Evolutionary conservation across 1,140 invertebrate species (phyloP), one percentile per base, ranked within the genome.

Genomic region (Philaenus spumarius): DNA sequence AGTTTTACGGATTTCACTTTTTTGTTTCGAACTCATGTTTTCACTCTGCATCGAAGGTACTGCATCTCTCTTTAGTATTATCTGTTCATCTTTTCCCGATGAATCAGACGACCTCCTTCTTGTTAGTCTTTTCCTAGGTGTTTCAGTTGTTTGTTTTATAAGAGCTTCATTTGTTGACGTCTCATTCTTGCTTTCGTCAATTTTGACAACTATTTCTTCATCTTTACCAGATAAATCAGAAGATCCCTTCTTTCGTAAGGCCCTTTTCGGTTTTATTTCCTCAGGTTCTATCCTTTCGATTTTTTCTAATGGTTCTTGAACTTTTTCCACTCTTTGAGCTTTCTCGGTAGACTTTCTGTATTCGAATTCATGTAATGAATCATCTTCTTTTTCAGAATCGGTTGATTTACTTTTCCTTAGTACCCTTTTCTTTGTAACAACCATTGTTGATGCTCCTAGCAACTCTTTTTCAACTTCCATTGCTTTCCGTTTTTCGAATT

Each of bases 401-500:
- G 56, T 56, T 12, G 43, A 51, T 39, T 58, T 61, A 20, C 37
- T 52, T 51, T 60, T 55, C 26, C 46, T 58, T 26, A 46, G 7
- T 30, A 2, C n/a, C 22, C 54, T 54, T 52, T 59, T 51, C 20
- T 51, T 30, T 2, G 30, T 5, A 26, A n/a, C 23, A 23, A 11
- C 22, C 17, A 42, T 46, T 55, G n/a, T 46, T 45, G 17, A 55
- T 2, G 12, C 23, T 4, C n/a, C 35, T 45, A 9, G 19, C 43
- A 35, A 34, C 15, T 43, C 23, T 23, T 14, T 9, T 14, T 26
- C 20, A 42, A 11, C 15, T 20, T 52, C 60, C 35, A 52, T 45
- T 9, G 51, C 46, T 50, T 66, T 65, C 19, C 45, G 34, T 43
- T 53, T 64, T 60, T 66, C 65, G 59, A 66, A 66, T 54, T 66